phyloP scores from a whole-genome alignment of 23 tunicate species.

The Aplidium turbinatum region DNA sequence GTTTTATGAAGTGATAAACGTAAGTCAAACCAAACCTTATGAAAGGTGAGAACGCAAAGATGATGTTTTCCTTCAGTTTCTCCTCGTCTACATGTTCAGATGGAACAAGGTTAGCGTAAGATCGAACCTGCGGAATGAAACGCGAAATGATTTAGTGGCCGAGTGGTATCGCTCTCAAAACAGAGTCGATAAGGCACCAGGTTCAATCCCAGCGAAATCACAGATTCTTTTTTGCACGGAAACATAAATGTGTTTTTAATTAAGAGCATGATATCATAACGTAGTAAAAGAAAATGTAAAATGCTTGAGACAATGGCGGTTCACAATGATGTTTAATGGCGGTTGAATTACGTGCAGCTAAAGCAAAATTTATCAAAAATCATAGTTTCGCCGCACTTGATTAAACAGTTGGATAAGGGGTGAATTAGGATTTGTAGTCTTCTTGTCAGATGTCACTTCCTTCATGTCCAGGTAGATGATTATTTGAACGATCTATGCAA shows the following conservation, averaged over 20 bases:
- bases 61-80: constrained; percentile 21
- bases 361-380: too few relatives aligned
- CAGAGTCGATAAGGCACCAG: background rate
- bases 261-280: too few relatives aligned
- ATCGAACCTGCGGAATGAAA: constrained; percentile 53
- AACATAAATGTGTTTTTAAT: too few relatives aligned
- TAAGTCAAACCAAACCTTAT: too few relatives aligned
- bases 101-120: constrained; percentile 33
- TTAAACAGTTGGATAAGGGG: constrained; percentile 26
- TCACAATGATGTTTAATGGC: too few relatives aligned
- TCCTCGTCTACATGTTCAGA: constrained; percentile 7
- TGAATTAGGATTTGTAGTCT: background rate
- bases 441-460: background rate
- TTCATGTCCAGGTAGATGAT: constrained; percentile 34
- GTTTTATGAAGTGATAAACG: too few relatives aligned
- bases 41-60: constrained; percentile 46
- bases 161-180: background rate
- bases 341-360: too few relatives aligned
- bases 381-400: constrained; percentile 28
- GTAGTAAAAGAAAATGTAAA: too few relatives aligned
- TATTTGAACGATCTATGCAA: constrained; percentile 54
- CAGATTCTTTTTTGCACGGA: too few relatives aligned
- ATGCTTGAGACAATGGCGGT: too few relatives aligned
- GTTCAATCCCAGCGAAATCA: too few relatives aligned
- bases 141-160: too few relatives aligned